Evolutionary conservation across 2,888 invertebrate species (phyloP), one percentile per base, ranked within the genome.

Genomic region (Emmelina monodactyla): DNA sequence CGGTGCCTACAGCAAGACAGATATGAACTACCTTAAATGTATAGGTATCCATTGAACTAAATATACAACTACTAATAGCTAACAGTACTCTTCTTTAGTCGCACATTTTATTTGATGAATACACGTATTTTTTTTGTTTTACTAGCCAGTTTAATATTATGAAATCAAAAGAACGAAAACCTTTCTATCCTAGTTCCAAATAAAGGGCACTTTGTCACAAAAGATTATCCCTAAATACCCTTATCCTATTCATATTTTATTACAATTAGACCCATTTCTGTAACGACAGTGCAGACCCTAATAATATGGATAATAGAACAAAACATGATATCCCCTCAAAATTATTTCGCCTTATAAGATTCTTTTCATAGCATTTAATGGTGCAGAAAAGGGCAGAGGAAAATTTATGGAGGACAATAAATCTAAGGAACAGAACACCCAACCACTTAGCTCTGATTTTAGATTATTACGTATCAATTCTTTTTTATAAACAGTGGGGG

Each of bases 281-380:
- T n/a, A 25, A 25, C n/a, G 25, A 25, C 25, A n/a, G 25, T 10
- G 25, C 25, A 10, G 25, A 25, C 25, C 25, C 25, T 25, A 25
- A 25, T 25, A 25, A 25, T 11, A 25, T n/a, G n/a, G 1, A 25
- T 22, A 31, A 34, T 31, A 12, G 28, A 32, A 35, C 14, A 34
- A 37, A 39, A 49, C 45, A 43, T 52, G 47, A 41, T 29, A 34
- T 11, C 6, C 33, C 32, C 31, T 33, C 38, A 38, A 50, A 55
- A 58, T 60, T 59, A 58, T 57, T 54, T 45, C 53, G 48, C 50
- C 46, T 61, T 61, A 64, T 64, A 64, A 57, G 56, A 58, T 59
- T 62, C 61, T 62, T 63, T 58, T 56, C 56, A 57, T 62, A 54
- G 54, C 55, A 60, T 61, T 64, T 59, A 65, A 67, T 67, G 66